Evolutionary conservation across 64 coral and sea anemone genomes (phyloP).

Genomic region (Pocillopora verrucosa): DNA sequence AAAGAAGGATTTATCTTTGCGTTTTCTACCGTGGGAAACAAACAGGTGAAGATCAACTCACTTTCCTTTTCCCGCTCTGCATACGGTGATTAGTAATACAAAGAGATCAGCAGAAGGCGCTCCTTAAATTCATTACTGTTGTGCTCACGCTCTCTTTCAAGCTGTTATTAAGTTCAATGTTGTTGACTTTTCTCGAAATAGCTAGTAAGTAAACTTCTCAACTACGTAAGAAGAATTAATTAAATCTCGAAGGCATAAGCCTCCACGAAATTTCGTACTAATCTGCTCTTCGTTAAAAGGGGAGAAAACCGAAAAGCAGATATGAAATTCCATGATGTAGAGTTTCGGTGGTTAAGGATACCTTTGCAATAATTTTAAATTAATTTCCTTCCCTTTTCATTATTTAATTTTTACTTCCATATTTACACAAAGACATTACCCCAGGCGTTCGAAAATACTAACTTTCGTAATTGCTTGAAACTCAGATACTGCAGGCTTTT

Average conservation of each 20-base stretch:
- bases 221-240: background rate
- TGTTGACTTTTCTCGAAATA: background rate
- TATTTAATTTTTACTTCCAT: background rate
- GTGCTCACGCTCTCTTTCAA: background rate
- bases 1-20: background rate
- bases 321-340: background rate
- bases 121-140: background rate
- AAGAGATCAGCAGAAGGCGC: background rate
- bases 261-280: background rate
- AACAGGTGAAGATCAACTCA: conserved; percentile 4
- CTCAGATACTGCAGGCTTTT: too few species aligned
- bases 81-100: background rate
- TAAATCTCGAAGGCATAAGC: background rate
- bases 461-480: too few species aligned
- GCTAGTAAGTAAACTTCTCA: background rate
- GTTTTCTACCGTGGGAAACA: conserved; percentile 14
- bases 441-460: too few species aligned
- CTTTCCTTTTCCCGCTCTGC: background rate
- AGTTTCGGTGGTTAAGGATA: background rate
- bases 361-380: background rate
- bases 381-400: background rate
- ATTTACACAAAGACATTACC: background rate
- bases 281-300: background rate
- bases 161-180: background rate
- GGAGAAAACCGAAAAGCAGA: background rate